Evolutionary conservation across 2,797 vertebrate species (phyloP), one percentile per base, ranked within the genome.

Genomic region (Enteromius fasciolatus): DNA sequence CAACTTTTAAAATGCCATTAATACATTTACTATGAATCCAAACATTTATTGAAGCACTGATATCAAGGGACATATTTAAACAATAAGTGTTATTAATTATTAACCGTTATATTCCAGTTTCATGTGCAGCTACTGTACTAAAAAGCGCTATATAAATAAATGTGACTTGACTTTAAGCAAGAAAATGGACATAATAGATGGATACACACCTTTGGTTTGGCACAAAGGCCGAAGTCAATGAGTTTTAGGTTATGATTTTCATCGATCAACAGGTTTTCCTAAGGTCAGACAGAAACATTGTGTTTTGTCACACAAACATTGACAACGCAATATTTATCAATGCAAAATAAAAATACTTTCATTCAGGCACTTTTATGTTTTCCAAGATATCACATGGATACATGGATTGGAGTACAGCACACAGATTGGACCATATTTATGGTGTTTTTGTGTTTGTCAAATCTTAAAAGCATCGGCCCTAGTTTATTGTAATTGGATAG

Each of bases 221-320:
- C 98, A 90, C 98, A 99, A 44, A 99, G 93, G 70, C 97, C 98
- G 86, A 99, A 99, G 88, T 99, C 98, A 87, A 98, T 99, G 84
- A 99, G 94, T 89, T 99, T 99, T 86, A 99, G 89, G 87, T 98
- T 98, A 87, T 94, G 97, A 77, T 96, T 91, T 84, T 92, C 95
- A 17, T 98, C 97, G 85, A 99, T 98, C 79, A 99, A 91, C 83
- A 99, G 86, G 89, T 99, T 99, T 92, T 99, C 98, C 98, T 99
- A 78, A 85, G 31, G 46, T 52, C 9, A 90, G 20, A 0, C 1
- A 76, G 86, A 77, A 64, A 69, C 2, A 77, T n/a, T n/a, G n/a
- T n/a, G 15, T 39, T 17, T 36, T n/a, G 64, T 11, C 64, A 67
- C 39, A 9, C 36, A n/a, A 67, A 6, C 64, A 39, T 12, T n/a